Conservation (phyloP, 2,113 vertebrate genomes). For the Rhea americana region DNA sequence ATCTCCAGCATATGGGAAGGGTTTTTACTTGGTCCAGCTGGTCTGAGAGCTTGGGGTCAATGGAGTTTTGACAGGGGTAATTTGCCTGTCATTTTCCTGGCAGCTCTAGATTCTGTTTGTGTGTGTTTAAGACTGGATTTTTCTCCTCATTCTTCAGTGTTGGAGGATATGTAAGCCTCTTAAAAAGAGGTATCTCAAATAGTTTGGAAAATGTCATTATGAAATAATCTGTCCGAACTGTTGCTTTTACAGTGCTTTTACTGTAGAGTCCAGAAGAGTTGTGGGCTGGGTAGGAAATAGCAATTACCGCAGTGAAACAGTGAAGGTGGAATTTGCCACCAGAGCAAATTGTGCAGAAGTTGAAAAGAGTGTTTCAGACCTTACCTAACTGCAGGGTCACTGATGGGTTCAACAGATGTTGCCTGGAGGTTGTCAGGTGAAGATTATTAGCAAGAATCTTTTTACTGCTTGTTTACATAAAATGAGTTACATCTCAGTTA, state of each 20-base stretch:
- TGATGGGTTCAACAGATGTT: accelerated
- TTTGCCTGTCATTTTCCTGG: conserved; percentile 45
- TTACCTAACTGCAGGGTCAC: background rate
- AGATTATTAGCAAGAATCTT: background rate
- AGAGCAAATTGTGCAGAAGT: background rate
- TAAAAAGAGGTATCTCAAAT: background rate
- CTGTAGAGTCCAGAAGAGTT: background rate
- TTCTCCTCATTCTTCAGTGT: conserved; percentile 30
- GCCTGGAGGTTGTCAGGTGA: background rate
- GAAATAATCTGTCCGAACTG: background rate
- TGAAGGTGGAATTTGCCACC: accelerated
- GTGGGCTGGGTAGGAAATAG: accelerated
- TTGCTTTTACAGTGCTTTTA: background rate
- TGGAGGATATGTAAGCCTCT: conserved; percentile 42
- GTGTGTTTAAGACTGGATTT: background rate
- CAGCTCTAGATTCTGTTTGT: background rate
- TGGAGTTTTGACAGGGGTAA: conserved; percentile 44
- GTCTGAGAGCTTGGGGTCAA: background rate
- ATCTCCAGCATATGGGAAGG: conserved; percentile 7
- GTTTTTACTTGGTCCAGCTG: conserved; percentile 19
- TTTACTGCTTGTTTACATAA: background rate
- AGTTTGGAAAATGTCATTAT: accelerated
- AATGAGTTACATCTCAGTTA: background rate
- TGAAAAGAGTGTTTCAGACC: background rate
- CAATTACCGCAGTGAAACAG: accelerated